Evolutionary conservation across 2,888 invertebrate genomes (phyloP), one percentile per base, ranked within the genome.

Genomic region (Drosophila tanythrix): DNA sequence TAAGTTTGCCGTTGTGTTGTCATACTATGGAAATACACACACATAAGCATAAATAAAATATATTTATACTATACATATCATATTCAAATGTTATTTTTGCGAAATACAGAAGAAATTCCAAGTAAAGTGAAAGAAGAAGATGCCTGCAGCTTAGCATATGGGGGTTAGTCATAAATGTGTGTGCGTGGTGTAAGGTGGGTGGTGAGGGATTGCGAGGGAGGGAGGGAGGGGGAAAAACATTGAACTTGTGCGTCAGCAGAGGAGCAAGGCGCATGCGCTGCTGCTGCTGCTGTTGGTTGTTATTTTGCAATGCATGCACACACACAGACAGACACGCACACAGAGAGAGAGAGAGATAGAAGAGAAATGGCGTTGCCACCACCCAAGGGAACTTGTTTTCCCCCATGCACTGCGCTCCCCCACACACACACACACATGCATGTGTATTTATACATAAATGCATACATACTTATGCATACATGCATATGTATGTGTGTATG

Each of bases 371-470:
- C 64, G 74, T 61, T 67, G 79, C 82, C 82, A 81, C 82, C 79
- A 81, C 82, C 79, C 79, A 81, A 82, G 87, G 75, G 82, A 83
- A 83, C 83, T 88, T 70, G 83, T 88, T 88, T 86, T 71, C 75
- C 76, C 79, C 74, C 82, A 81, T 66, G 65, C 63, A 61, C 65
- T 72, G 72, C 53, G 62, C 77, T 59, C 68, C 60, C 76, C 76
- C 76, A 53, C 71, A 69, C 48, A 63, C 5, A 58, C 25, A 11
- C 21, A 36, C 11, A 36, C 27, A 56, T 27, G n/a, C 18, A 27
- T 38, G 13, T 33, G 13, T 53, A 53, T 33, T 21, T 33, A 27
- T 29, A 27, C 35, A 15, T 35, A 53, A 21, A 40, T 21, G 21
- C 46, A 29, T 27, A 58, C 18, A 51, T 11, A 40, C 27, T 46